A percentile compares a stretch with the other conserved stretches of the same genome.
phyloP scores from a whole-genome alignment of 2,888 invertebrate genomes.

The Hecatera dysodea region DNA sequence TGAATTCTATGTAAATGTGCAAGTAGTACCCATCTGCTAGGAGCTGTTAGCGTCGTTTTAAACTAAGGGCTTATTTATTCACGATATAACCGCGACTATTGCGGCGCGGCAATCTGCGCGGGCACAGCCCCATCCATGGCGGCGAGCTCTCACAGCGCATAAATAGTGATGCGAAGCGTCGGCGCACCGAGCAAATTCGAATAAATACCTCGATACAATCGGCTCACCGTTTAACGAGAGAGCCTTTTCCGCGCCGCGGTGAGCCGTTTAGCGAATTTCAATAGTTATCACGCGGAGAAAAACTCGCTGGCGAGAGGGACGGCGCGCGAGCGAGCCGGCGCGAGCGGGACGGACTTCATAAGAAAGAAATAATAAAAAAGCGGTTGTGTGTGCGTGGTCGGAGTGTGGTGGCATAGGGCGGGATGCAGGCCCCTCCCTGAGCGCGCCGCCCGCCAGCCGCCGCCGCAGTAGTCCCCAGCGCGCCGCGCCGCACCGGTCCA shows the following conservation, averaged over 20 bases:
- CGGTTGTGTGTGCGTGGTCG: slow-evolving; percentile 89
- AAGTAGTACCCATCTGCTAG: slow-evolving; percentile 53
- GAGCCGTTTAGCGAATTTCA: slow-evolving; percentile 91
- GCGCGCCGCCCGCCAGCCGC: slow-evolving; percentile 82
- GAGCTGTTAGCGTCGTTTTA: slow-evolving; percentile 73
- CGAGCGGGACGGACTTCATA: slow-evolving; percentile 86
- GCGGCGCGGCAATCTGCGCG: slow-evolving; percentile 73
- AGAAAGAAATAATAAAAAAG: slow-evolving; percentile 91
- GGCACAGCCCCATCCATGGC: slow-evolving; percentile 70
- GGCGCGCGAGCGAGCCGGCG: slow-evolving; percentile 75
- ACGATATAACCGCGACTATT: slow-evolving; percentile 77
- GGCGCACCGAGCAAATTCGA: slow-evolving; percentile 83
- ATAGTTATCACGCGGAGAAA: slow-evolving; percentile 90
- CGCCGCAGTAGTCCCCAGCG: slow-evolving; percentile 88
- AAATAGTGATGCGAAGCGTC: slow-evolving; percentile 84
- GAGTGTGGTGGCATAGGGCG: slow-evolving; percentile 90
- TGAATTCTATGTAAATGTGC: slow-evolving; percentile 57
- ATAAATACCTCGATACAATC: slow-evolving; percentile 89
- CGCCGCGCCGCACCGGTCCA: slow-evolving; percentile 86
- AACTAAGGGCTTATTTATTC: slow-evolving; percentile 78
- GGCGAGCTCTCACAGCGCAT: slow-evolving; percentile 78
- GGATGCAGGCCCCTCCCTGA: slow-evolving; percentile 89
- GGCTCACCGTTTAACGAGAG: slow-evolving; percentile 89
- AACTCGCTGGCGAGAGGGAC: slow-evolving; percentile 86
- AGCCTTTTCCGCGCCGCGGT: slow-evolving; percentile 90